Conservation (phyloP, 2,797 vertebrate species). For the Centroberyx gerrardi region DNA sequence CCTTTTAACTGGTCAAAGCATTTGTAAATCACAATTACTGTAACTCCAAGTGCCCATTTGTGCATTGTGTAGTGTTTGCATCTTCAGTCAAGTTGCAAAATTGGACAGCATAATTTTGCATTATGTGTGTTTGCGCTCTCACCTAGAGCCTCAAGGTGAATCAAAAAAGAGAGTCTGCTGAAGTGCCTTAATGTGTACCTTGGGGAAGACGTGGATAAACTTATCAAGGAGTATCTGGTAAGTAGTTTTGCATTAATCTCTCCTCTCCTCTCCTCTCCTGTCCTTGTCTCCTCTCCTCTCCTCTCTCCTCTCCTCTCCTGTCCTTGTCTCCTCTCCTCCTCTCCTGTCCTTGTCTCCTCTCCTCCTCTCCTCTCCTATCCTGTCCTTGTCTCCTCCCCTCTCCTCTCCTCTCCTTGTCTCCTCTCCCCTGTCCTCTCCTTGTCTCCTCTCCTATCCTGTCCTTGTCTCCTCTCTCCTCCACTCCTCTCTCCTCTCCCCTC, state of each 20-base stretch:
- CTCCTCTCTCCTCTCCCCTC: too few relatives aligned
- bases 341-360: too few relatives aligned
- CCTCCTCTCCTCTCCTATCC: too few relatives aligned
- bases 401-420: too few relatives aligned
- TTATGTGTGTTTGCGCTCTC: slow-evolving; percentile 8
- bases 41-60: slow-evolving; percentile 2
- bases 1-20: neutral
- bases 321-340: too few relatives aligned
- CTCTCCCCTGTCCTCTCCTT: too few relatives aligned
- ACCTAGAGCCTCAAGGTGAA: slow-evolving; percentile 22
- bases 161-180: slow-evolving; percentile 25
- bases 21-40: slow-evolving; percentile 1
- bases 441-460: too few relatives aligned
- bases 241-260: neutral
- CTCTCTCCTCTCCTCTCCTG: too few relatives aligned
- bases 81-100: neutral
- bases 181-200: slow-evolving; percentile 41
- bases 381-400: too few relatives aligned
- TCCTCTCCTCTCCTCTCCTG: too few relatives aligned
- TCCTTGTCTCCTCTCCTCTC: too few relatives aligned
- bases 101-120: neutral
- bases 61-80: slow-evolving; percentile 2
- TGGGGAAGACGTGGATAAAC: slow-evolving; percentile 22
- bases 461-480: too few relatives aligned
- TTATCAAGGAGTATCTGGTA: slow-evolving; percentile 23